Base-by-base conservation (phyloP, 2,113 vertebrate genomes). In the Chaetodon trifascialis region DNA sequence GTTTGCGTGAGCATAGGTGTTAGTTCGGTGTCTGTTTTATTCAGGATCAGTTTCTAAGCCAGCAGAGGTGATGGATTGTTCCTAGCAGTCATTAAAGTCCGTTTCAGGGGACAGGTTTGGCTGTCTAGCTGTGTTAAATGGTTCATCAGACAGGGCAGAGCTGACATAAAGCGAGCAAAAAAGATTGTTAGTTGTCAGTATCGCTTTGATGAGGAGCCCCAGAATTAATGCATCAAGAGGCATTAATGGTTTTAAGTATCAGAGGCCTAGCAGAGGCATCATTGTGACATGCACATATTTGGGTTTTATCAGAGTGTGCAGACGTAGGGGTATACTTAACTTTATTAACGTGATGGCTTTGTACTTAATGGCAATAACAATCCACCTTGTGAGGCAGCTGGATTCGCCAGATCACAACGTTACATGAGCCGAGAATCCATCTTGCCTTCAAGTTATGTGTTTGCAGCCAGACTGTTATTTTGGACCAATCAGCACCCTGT, bases 81-180 rank as follows among this genome's bases (percentile, higher is more conserved):
- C 73, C 80, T 56, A 55, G 68, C 56, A 76, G 83, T 82, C 83
- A 86, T 91, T 88, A 84, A 78, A 84, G 74, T 54, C 76, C 51
- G 86, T 79, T 89, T 83, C 71, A 64, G 60, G 70, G 82, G 83
- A 90, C 80, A 85, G 82, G 83, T 89, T 80, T 79, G 40, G 51
- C 82, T 90, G 87, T 91, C 85, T 73, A 44, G 73, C 76, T 76
- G 73, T 77, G 81, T 86, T 87, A 84, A 91, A 86, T 73, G 75
- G 65, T 86, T 91, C 89, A 82, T 82, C 83, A 84, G 71, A 83
- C 67, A 65, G 68, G 80, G 46, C 71, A 76, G 52, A 68, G 68
- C 68, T 84, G 81, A 83, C 79, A 67, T 46, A 38, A 58, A 74
- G 81, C 9, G 0, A 55, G 76, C 55, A 17, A 77, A 79, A 88